phyloP scores from a whole-genome alignment of 1,140 invertebrate species.

The Bombyx mori region ASM3026992v2 NC_085119.1:11224501-11225000 shows the following conservation, averaged over 20 bases:
- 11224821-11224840: slow-evolving; percentile 70
- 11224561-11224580: too few relatives aligned
- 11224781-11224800: slow-evolving; percentile 48
- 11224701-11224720: not conserved
- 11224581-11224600: too few relatives aligned
- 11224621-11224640: too few relatives aligned
- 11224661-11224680: not conserved
- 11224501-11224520: too few relatives aligned
- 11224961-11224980: slow-evolving; percentile 66
- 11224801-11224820: slow-evolving; percentile 68
- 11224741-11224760: slow-evolving; percentile 1
- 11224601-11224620: too few relatives aligned
- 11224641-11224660: too few relatives aligned
- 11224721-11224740: too few relatives aligned
- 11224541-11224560: too few relatives aligned
- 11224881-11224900: slow-evolving; percentile 70
- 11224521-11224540: too few relatives aligned
- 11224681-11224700: not conserved
- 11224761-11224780: slow-evolving; percentile 9
- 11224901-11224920: slow-evolving; percentile 68
- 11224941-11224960: slow-evolving; percentile 72
- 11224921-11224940: slow-evolving; percentile 69
- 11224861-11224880: slow-evolving; percentile 73
- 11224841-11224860: slow-evolving; percentile 69
- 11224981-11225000: slow-evolving; percentile 48